Percentiles rank a stretch among this genome's conserved stretches.
These are phyloP conservation scores for Actinemys pallida DNA, from an alignment of 2,113 vertebrate genomes.

Conservation along the genomic window DNA sequence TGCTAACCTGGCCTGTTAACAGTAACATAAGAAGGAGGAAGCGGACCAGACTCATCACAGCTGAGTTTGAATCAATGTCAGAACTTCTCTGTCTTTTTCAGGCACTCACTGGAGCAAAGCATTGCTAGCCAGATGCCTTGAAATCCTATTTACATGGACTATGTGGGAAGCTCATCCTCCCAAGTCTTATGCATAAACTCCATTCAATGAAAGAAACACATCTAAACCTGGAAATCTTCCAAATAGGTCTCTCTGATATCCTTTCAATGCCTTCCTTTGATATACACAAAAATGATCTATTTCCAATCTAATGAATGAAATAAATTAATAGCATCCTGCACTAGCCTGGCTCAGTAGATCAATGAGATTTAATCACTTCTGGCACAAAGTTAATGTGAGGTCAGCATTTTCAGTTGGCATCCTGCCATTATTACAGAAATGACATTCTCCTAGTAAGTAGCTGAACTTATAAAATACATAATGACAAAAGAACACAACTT, in stretches of 20 bases:
- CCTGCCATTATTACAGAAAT: slow-evolving; percentile 23
- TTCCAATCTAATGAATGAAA: slow-evolving; percentile 7
- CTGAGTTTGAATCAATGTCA: slow-evolving; percentile 1
- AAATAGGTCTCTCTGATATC: slow-evolving; percentile 4
- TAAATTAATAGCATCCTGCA: background rate
- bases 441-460: background rate
- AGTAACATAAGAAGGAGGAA: background rate
- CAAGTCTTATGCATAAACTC: slow-evolving; percentile 3
- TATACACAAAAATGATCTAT: slow-evolving; percentile 13
- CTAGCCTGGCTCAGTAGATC: background rate
- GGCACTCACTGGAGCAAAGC: background rate
- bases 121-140: background rate
- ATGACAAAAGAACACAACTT: background rate
- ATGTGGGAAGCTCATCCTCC: background rate
- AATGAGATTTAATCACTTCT: slow-evolving; percentile 4
- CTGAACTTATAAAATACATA: background rate
- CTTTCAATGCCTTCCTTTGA: slow-evolving; percentile 26
- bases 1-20: background rate
- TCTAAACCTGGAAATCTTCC: slow-evolving; percentile 30
- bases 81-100: background rate
- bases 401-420: slow-evolving; percentile 21
- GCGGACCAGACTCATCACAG: background rate
- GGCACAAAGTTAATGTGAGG: background rate
- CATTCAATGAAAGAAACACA: slow-evolving; percentile 3
- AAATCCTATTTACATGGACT: slow-evolving; percentile 14